Evolutionary conservation across 2,888 invertebrate species (phyloP).

Genomic region (Ametastegia equiseti): DNA sequence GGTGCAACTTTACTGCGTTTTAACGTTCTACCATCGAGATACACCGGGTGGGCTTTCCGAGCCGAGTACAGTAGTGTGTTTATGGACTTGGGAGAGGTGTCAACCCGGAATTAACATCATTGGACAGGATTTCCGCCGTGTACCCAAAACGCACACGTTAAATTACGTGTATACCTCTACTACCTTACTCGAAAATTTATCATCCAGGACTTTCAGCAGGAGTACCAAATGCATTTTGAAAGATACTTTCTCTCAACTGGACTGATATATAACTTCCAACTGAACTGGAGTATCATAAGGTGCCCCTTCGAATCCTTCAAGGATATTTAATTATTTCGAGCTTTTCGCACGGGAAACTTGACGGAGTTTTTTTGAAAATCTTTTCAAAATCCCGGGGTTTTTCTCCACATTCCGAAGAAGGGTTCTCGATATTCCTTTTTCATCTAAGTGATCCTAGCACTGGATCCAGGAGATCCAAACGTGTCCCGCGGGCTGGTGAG

Average conservation of each 20-base stretch:
- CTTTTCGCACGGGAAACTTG: too few species aligned
- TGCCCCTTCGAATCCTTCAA: too few species aligned
- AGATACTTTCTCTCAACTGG: not conserved
- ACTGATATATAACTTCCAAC: too few species aligned
- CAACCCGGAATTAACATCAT: constrained; percentile 25
- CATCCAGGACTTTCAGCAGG: not conserved
- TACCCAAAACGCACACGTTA: not conserved
- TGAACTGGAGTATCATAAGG: too few species aligned
- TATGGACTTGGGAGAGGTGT: constrained; percentile 31
- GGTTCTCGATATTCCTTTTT: not conserved
- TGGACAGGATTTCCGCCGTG: constrained; percentile 10
- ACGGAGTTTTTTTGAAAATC: too few species aligned
- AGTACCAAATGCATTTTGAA: not conserved
- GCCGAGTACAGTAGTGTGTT: not conserved
- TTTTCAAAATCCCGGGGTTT: too few species aligned
- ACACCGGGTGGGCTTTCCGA: constrained; percentile 3
- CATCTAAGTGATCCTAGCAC: not conserved
- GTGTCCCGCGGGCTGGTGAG: constrained; percentile 28
- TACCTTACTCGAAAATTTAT: not conserved
- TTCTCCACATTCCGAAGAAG: not conserved
- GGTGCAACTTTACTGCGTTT: constrained; percentile 53
- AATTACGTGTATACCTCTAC: not conserved
- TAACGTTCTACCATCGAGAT: constrained; percentile 46
- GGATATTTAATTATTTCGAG: too few species aligned
- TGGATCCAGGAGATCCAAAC: constrained; percentile 20